phyloP scores from a whole-genome alignment of 2,113 vertebrate species.

The Aspiorhynchus laticeps region DNA sequence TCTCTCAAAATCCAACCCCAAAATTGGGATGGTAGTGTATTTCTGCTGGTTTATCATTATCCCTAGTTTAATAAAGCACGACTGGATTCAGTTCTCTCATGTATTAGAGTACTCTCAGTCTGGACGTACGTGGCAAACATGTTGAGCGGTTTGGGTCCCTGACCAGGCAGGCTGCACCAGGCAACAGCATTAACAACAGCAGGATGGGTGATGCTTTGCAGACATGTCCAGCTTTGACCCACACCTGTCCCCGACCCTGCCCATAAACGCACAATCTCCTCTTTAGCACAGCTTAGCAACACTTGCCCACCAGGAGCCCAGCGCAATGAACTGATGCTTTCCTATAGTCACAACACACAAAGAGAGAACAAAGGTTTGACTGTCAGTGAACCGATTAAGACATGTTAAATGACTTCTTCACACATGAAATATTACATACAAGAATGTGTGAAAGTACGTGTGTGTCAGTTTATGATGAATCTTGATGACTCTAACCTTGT shows the following conservation, averaged over 20 bases:
- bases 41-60: not conserved
- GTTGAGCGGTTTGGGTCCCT: conserved; percentile 79
- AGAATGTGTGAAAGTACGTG: not conserved
- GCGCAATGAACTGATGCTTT: conserved; percentile 86
- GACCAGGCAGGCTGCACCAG: conserved; percentile 86
- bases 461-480: not conserved
- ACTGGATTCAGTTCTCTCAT: not conserved
- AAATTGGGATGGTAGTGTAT: not conserved
- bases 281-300: conserved; percentile 93
- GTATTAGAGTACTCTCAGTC: not conserved
- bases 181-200: conserved; percentile 84
- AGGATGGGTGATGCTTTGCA: conserved; percentile 84
- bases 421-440: not conserved
- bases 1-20: not conserved
- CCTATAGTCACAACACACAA: conserved; percentile 72
- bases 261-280: conserved; percentile 93
- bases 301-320: conserved; percentile 91
- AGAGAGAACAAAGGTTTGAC: not conserved
- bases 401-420: not conserved
- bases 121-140: conserved; percentile 88
- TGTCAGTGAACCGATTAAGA: not conserved
- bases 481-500: conserved; percentile 80
- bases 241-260: conserved; percentile 68
- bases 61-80: not conserved
- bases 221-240: conserved; percentile 81